Conservation (phyloP, 2,888 invertebrate species). For the Taphrorychus bicolor region DNA sequence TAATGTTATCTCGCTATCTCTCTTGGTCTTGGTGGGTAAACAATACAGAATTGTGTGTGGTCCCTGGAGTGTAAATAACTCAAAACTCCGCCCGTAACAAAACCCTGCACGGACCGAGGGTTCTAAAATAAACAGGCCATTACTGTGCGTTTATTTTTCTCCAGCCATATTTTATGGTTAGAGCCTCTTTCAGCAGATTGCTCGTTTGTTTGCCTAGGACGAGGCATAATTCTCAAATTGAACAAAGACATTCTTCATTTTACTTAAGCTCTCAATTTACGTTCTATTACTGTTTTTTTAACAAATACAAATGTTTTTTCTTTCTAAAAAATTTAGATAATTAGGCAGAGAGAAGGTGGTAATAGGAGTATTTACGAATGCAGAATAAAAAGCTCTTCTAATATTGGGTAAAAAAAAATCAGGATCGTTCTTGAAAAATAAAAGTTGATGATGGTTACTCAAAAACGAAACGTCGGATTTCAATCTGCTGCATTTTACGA, state of each 20-base stretch:
- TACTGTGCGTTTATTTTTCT: slow-evolving; percentile 17
- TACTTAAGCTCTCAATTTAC: neutral
- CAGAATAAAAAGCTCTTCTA: too few relatives aligned
- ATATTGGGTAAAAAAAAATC: too few relatives aligned
- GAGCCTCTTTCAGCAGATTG: slow-evolving; percentile 5
- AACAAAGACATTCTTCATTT: neutral
- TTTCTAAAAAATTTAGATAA: neutral
- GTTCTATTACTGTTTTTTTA: too few relatives aligned
- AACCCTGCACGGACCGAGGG: slow-evolving; percentile 7
- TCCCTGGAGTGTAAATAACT: neutral
- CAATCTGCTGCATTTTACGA: too few relatives aligned
- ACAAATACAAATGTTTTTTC: neutral
- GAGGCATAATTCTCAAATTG: neutral
- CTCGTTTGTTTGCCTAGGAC: slow-evolving; percentile 13
- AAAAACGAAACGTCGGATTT: too few relatives aligned
- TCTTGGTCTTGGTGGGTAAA: neutral
- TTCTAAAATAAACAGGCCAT: slow-evolving; percentile 16
- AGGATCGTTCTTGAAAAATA: too few relatives aligned
- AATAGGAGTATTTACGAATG: too few relatives aligned
- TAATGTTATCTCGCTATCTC: neutral
- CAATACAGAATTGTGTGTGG: slow-evolving; percentile 1
- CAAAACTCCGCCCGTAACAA: neutral
- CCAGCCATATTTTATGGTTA: slow-evolving; percentile 9
- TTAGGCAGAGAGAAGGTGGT: too few relatives aligned
- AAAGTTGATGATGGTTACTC: too few relatives aligned